Evolutionary conservation across 2,113 vertebrate genomes (phyloP).

Genomic region (Lepidiolamprologus cunningtoni): DNA sequence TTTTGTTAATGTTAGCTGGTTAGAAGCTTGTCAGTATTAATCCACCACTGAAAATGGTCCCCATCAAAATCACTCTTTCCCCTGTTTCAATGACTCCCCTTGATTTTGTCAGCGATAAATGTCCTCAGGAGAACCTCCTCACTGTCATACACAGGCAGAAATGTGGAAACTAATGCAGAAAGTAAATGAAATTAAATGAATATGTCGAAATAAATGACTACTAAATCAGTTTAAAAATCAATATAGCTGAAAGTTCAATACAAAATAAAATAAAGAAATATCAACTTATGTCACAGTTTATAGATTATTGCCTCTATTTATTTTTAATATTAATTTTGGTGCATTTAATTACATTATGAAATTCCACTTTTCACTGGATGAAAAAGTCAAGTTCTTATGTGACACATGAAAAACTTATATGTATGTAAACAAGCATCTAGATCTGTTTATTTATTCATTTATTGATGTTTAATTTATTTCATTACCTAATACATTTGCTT

Average conservation of each 20-base stretch:
- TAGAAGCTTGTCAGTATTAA: neutral
- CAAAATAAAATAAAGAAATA: neutral
- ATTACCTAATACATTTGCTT: neutral
- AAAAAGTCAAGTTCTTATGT: neutral
- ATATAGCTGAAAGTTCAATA: neutral
- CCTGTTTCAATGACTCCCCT: neutral
- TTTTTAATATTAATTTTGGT: neutral
- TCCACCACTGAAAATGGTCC: neutral
- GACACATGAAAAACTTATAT: neutral
- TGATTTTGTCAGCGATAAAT: neutral
- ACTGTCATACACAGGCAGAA: neutral
- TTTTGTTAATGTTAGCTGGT: neutral
- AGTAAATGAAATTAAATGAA: neutral
- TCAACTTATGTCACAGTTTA: neutral
- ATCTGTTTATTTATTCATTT: neutral
- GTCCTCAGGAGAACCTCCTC: neutral
- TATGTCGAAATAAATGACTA: neutral
- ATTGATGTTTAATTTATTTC: neutral
- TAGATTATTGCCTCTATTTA: neutral
- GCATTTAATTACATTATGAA: neutral
- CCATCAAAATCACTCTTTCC: neutral
- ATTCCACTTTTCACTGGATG: neutral
- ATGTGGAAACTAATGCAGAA: neutral
- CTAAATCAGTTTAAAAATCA: neutral
- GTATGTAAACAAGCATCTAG: neutral